Conservation (phyloP, 2,888 invertebrate species). For the Ophion obscuratus region DNA sequence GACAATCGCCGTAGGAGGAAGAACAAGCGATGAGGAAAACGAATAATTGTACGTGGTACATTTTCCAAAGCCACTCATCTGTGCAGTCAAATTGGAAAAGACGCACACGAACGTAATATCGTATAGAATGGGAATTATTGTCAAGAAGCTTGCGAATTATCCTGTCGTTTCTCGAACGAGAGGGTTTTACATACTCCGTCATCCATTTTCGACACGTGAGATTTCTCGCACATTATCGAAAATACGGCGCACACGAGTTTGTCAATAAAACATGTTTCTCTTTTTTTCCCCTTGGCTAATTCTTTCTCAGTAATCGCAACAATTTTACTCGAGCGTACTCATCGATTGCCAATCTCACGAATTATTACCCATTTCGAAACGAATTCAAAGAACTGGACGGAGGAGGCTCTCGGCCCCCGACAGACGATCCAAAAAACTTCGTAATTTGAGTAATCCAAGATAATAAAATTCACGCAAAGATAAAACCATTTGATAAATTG, state of each 20-base stretch:
- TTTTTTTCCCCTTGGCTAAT: neutral
- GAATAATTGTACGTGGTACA: neutral
- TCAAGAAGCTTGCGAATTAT: too few relatives aligned
- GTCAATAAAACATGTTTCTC: neutral
- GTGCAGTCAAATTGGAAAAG: too few relatives aligned
- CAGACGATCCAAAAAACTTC: too few relatives aligned
- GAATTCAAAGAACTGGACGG: neutral
- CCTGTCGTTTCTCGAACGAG: too few relatives aligned
- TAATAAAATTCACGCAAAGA: neutral
- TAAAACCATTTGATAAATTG: neutral
- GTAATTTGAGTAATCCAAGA: neutral
- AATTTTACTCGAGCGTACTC: neutral
- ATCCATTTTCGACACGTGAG: too few relatives aligned
- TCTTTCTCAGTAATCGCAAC: neutral
- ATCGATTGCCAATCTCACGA: neutral
- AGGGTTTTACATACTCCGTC: too few relatives aligned
- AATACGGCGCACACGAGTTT: neutral
- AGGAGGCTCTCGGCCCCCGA: too few relatives aligned
- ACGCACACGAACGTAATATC: too few relatives aligned
- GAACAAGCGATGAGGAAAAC: neutral
- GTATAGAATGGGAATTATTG: too few relatives aligned
- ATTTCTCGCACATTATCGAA: too few relatives aligned
- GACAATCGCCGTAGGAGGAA: too few relatives aligned
- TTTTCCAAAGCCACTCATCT: too few relatives aligned
- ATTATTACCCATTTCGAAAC: neutral